Base-by-base conservation (phyloP, 2,797 vertebrate species). In the Alosa sapidissima region DNA sequence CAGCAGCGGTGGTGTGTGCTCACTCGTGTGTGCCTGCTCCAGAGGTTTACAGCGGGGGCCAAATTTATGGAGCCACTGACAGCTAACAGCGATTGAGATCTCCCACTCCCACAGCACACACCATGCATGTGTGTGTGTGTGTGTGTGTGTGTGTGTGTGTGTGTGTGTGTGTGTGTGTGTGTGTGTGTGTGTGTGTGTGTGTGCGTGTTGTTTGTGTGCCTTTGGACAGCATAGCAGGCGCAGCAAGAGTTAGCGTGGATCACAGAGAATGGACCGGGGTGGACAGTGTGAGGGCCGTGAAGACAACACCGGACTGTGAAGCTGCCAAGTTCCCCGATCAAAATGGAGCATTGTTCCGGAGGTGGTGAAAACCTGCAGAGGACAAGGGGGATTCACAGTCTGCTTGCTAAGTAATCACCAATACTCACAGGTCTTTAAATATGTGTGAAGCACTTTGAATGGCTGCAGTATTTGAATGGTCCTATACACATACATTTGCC, bases 1-100 rank as follows among this genome's bases (percentile, higher is more conserved):
- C 6, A 16, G 19, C 41, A 75, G 83, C 51, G 68, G 49, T 83
- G 14, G 2, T 86, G 81, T 87, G 87, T 81, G 84, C 60, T 88
- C 68, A 41, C 41, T 41, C 41, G 41, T 4, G 2, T 86, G 81
- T 4, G 41, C 1, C 28, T 84, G 24, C 48, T 49, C 62, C 52
- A 81, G 68, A 7, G 36, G 3, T 87, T 82, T 52, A 81, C 11
- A 1, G 0, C 3, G 41, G 3, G 21, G 11, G 45, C 54, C 84
- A n/a, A 86, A 85, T 90, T 89, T 88, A 88, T 83, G 24, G 86
- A 82, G 60, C 51, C 28, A 8, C 3, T 83, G 86, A 87, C 87
- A 87, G 21, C 8, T 88, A 82, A 88, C 85, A 90, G 81, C 58
- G 21, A 36, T 87, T 47, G 16, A 88, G 84, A 88, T 82, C 82